Evolutionary conservation across 1,140 invertebrate genomes (phyloP), one percentile per base, ranked within the genome.

Genomic region (Caenorhabditis tropicalis): DNA sequence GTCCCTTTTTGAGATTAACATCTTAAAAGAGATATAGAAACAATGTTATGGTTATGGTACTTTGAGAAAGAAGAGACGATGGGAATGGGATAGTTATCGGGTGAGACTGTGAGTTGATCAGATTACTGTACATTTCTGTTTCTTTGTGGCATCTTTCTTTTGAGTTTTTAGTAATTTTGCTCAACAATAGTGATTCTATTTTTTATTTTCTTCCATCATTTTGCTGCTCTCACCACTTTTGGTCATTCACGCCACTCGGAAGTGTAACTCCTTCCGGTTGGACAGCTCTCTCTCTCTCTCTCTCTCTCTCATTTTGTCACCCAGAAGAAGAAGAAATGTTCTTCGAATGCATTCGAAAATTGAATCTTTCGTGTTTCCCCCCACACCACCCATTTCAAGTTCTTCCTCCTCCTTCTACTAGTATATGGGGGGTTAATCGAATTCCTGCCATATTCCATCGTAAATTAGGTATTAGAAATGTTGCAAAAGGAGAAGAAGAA

Each of bases 381-480:
- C 19, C 36, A 5, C 39, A n/a, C n/a, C n/a, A n/a, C n/a, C n/a
- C n/a, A n/a, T n/a, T n/a, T n/a, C n/a, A n/a, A n/a, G n/a, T 43
- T 43, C 39, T 43, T 43, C 39, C 12, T 43, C 39, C 12, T 43
- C 39, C 39, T 43, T 43, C 39, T 43, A 5, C 39, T 6, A 6
- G 39, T 43, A 12, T 31, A 70, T 24, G 60, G 36, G 36, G 58
- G 29, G 65, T 74, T 74, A 74, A 74, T 74, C 65, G 65, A 74
- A 74, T 74, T 43, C 36, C 36, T 74, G 65, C 65, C 65, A 74
- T 74, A 74, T 74, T 74, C 65, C 36, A 31, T 74, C 65, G 65
- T 74, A 74, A 74, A 43, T 74, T 74, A 74, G 65, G 65, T 74
- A 74, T 74, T 74, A 74, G 65, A 74, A 74, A 74, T 74, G 65